Evolutionary conservation across 2,888 invertebrate genomes (phyloP).

Genomic region (Toxonevra muliebris): DNA sequence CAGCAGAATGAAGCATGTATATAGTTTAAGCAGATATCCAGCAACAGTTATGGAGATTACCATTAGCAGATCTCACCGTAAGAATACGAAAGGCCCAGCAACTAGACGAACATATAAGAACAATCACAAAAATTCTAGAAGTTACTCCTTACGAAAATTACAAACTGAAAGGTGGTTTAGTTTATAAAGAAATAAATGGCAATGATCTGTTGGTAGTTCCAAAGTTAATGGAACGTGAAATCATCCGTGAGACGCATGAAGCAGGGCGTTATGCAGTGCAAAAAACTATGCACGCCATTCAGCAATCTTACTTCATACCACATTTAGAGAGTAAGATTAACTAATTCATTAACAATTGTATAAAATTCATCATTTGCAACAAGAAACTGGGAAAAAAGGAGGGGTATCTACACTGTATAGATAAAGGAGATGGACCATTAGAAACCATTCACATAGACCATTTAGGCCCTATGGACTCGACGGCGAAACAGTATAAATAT

Average conservation of each 20-base stretch:
- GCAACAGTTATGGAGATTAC: too few relatives aligned
- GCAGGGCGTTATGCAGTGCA: conserved; percentile 18
- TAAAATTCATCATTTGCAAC: conserved; percentile 17
- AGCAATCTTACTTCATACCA: conserved; percentile 18
- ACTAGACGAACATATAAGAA: conserved; percentile 21
- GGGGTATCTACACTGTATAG: conserved; percentile 6
- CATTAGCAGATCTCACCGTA: conserved; percentile 26
- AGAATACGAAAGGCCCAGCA: conserved; percentile 24
- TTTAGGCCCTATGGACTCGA: conserved; percentile 32
- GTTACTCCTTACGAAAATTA: conserved; percentile 22
- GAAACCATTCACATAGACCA: conserved; percentile 17
- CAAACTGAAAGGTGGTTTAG: conserved; percentile 27
- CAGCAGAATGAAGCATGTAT: conserved; percentile 37
- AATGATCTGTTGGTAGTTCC: conserved; percentile 33
- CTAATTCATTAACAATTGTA: conserved; percentile 14
- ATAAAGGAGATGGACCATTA: conserved; percentile 3
- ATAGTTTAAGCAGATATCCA: conserved; percentile 34
- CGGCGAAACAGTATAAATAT: conserved; percentile 31
- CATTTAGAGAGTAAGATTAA: conserved; percentile 28
- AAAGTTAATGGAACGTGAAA: conserved; percentile 29
- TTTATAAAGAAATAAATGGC: conserved; percentile 27
- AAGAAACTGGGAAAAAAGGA: conserved; percentile 16
- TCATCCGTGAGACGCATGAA: conserved; percentile 26
- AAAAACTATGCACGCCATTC: conserved; percentile 17
- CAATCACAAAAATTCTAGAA: conserved; percentile 24